Base-by-base conservation (phyloP, 2,797 vertebrate genomes). In the Cetoscarus ocellatus region DNA sequence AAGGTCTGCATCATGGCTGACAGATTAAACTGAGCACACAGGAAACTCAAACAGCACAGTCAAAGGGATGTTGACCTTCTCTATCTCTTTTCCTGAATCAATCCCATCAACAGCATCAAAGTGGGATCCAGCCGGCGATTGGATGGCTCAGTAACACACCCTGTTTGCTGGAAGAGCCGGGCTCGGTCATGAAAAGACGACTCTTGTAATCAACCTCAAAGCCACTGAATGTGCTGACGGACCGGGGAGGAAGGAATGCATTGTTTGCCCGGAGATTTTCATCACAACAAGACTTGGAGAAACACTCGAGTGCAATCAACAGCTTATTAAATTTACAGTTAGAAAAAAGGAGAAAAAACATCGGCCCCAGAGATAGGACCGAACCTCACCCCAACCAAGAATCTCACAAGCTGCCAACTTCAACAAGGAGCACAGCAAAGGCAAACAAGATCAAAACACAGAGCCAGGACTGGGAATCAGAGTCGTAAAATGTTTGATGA, bases 31-130 rank as follows among this genome's bases (percentile, higher is more conserved):
- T 7, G 58, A 36, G 77, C 80, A 76, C 77, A 90, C 71, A 87
- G 81, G 61, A 85, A 88, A 85, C 75, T 67, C 75, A 83, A 91
- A 89, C 86, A 89, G 70, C 63, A 64, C 70, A 58, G 75, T 89
- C 79, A 88, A 80, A 83, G 54, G 70, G 67, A 85, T 86, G 85
- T 88, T 89, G 87, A 92, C 91, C 70, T 83, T 85, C 82, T 86
- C 47, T 85, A 90, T 89, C 84, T 83, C 82, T 74, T 89, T 88
- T 80, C 85, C 84, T 82, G 85, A 90, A 77, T 91, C 88, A 88
- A 86, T 91, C 90, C 82, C 85, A 84, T 84, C 69, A 84, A 72
- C 64, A 5, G 75, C 75, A 86, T 91, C 86, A 86, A 79, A 79
- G 77, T 34, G 62, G 77, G 70, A 84, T 80, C 76, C 67, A 65